Base-by-base conservation (phyloP, 1,140 invertebrate species). In the Lasioglossum baleicum region DNA sequence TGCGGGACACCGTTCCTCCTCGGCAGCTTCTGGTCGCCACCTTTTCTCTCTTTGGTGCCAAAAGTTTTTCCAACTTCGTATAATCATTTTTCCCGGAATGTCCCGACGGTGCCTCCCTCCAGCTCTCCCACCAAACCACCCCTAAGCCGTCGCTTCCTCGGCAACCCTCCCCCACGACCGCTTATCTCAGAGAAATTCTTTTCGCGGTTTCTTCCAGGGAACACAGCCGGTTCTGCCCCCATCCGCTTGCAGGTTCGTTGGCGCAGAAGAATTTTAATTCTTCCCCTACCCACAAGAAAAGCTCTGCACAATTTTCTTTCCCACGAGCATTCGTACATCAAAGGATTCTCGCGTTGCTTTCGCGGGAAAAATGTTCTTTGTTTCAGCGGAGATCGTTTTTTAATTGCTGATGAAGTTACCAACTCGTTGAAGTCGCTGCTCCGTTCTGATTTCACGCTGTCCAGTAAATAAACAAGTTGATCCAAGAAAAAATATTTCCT, bases 31-130 rank as follows among this genome's bases (percentile, higher is more conserved):
- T 72, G 72, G 48, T 81, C 51, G 64, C 63, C 63, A 72, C 73
- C 75, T 63, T 76, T 69, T 63, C 67, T 71, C 68, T 75, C 82
- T 63, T 48, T 51, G 66, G 48, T 26, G 48, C 61, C 75, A 76
- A 90, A 90, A 90, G 83, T 90, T 90, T 87, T 86, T 88, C 83
- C 86, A 90, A 90, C 89, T 90, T 89, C 87, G 85, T 90, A 88
- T 90, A 90, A 90, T 90, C 89, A 90, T 90, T 90, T 88, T 89
- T 90, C 83, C 86, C 80, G 85, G 89, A 89, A 90, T 88, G 85
- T 89, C 88, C 81, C 81, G 84, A 64, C 75, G 85, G 80, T 85
- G 75, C 80, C 65, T 60, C 65, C 51, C 44, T 61, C 66, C 66
- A n/a, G 42, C 68, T 51, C 20, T 61, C 13, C 51, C 40, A 10